Evolutionary conservation across 2,797 vertebrate genomes (phyloP), one percentile per base, ranked within the genome.

Genomic region (Spinus pinus): DNA sequence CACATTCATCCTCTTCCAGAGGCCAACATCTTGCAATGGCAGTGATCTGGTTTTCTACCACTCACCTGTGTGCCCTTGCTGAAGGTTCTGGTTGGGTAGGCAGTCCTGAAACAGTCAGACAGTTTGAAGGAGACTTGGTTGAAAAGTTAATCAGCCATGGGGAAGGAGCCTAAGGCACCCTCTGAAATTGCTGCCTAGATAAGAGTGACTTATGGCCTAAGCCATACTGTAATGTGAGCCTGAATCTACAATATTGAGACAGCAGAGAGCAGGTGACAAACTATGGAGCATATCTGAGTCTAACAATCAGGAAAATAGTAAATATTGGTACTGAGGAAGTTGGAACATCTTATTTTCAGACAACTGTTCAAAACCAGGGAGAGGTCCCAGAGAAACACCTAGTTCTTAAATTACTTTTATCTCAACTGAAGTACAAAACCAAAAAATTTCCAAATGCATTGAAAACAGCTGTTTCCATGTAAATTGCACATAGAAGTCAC

Each of bases 171-270:
- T 12, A 58, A 47, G 14, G 8, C 18, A 86, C 13, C 6, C 10
- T 81, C 31, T 41, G 41, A 21, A 69, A 67, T 3, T 3, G 0
- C 4, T 57, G n/a, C 23, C 9, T 42, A 39, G 11, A 2, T 9
- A 49, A 67, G 14, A 85, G 5, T n/a, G 30, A n/a, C 30, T 20
- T 53, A 41, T 25, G 31, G 14, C 23, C 57, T 50, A 83, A 70
- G 5, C 35, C 22, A 12, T n/a, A 27, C 2, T 10, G 6, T 4
- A 71, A 28, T 41, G 10, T 21, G 14, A 74, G 24, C 25, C 28
- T 64, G 31, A 60, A 24, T 24, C 37, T 25, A 64, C 18, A 57
- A 50, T 47, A 82, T 0, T 39, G 16, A 47, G 58, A 89, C 14
- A 10, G 14, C 15, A 78, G 31, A 46, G 9, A 77, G 24, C 30